Percentiles rank a stretch among this genome's conserved stretches.
phyloP scores from a whole-genome alignment of 1,140 invertebrate species.

The Atta colombica region DNA sequence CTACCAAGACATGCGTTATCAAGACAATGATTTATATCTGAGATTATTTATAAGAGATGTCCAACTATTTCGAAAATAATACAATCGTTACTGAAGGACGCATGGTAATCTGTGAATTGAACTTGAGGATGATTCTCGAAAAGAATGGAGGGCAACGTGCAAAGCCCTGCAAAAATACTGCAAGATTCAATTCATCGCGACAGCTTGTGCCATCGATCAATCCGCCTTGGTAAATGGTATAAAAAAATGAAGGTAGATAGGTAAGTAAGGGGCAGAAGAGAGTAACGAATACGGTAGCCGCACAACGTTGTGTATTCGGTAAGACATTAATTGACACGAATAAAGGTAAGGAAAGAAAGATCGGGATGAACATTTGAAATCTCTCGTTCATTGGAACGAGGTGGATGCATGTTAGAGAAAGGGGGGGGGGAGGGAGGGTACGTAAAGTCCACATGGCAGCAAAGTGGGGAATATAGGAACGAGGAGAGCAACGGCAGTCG shows the following conservation, averaged over 20 bases:
- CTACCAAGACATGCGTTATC: neutral
- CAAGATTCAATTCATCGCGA: slow-evolving; percentile 82
- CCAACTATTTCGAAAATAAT: slow-evolving; percentile 18
- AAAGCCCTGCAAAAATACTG: slow-evolving; percentile 78
- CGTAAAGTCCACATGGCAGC: slow-evolving; percentile 49
- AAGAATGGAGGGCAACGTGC: neutral
- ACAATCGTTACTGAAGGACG: neutral
- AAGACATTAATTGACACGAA: slow-evolving; percentile 86
- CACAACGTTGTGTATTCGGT: slow-evolving; percentile 74
- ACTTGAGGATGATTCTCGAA: neutral
- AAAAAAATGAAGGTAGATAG: neutral
- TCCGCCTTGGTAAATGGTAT: slow-evolving; percentile 56
- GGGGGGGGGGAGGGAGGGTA: neutral
- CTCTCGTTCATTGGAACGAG: slow-evolving; percentile 39
- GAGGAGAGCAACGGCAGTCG: slow-evolving; percentile 62
- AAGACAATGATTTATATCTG: neutral
- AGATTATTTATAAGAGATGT: slow-evolving; percentile 16
- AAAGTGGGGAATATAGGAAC: slow-evolving; percentile 45
- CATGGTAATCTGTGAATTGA: slow-evolving; percentile 40
- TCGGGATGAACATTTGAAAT: neutral
- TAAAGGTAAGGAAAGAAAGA: slow-evolving; percentile 31
- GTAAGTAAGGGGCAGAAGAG: neutral
- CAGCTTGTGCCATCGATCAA: slow-evolving; percentile 81
- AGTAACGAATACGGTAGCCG: slow-evolving; percentile 69
- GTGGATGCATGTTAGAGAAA: slow-evolving; percentile 24